phyloP scores from a whole-genome alignment of 2,888 invertebrate genomes.

The Ochropleura plecta region DNA sequence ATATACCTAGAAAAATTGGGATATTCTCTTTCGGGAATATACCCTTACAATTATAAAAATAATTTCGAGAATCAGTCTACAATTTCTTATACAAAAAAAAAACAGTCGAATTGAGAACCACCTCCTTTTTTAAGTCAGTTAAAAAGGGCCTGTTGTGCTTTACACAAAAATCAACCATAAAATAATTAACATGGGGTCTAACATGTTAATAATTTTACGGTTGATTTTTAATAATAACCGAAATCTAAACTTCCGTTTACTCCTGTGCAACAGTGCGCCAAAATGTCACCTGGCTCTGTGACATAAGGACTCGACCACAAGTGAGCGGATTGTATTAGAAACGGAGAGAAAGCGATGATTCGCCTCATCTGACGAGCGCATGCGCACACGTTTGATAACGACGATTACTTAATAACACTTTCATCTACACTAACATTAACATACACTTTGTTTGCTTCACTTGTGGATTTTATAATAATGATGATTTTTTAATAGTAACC shows the following conservation, averaged over 20 bases:
- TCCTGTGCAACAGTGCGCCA: slow-evolving; percentile 10
- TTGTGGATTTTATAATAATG: background rate
- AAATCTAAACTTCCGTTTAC: background rate
- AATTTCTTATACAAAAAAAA: no score
- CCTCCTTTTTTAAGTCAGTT: background rate
- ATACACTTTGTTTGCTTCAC: slow-evolving; percentile 21
- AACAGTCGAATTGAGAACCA: no score
- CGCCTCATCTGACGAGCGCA: slow-evolving; percentile 59
- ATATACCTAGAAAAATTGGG: no score
- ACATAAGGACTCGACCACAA: slow-evolving; percentile 50
- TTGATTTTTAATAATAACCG: no score
- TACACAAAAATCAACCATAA: background rate
- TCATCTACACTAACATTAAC: slow-evolving; percentile 38
- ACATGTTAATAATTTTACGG: no score
- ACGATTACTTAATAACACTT: slow-evolving; percentile 55
- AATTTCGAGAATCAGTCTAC: no score
- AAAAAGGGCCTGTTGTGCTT: background rate
- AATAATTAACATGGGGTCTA: background rate
- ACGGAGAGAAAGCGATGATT: slow-evolving; percentile 64
- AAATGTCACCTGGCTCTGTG: slow-evolving; percentile 46
- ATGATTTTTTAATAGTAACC: background rate
- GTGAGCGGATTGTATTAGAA: slow-evolving; percentile 57
- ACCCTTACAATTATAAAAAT: no score
- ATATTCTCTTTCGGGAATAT: no score
- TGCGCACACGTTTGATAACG: slow-evolving; percentile 48